Evolutionary conservation across 2,797 vertebrate species (phyloP).

Genomic region (Muscicapa comitata): DNA sequence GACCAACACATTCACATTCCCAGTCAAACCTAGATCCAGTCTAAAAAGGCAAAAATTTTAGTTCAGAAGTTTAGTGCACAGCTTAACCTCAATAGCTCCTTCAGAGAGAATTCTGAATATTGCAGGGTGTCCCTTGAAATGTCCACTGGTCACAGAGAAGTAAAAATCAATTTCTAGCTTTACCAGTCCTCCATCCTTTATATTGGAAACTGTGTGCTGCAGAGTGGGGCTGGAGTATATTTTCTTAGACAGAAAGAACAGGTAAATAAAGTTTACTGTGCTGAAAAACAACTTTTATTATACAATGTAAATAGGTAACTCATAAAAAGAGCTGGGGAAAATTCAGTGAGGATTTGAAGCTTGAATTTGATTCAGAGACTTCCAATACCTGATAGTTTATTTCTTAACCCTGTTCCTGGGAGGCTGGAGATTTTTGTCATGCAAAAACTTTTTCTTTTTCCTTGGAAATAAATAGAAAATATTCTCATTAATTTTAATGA

Average conservation of each 20-base stretch:
- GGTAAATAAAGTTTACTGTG: not conserved
- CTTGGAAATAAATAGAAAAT: not conserved
- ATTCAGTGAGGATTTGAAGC: slow-evolving; percentile 16
- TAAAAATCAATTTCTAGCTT: not conserved
- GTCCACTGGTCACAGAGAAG: not conserved
- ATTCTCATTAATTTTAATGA: not conserved
- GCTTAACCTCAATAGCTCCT: not conserved
- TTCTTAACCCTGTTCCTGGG: not conserved
- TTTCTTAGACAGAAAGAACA: not conserved
- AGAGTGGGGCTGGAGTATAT: not conserved
- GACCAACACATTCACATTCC: no score
- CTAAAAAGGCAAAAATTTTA: not conserved
- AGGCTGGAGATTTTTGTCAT: not conserved
- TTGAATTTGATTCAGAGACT: slow-evolving; percentile 43
- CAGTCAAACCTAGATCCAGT: not conserved
- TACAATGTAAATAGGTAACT: not conserved
- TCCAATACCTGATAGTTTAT: slow-evolving; percentile 3
- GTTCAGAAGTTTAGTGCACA: not conserved
- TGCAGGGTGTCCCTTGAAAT: not conserved
- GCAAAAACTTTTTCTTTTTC: not conserved
- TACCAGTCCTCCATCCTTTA: not conserved
- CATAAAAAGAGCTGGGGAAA: not conserved
- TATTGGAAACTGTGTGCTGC: not conserved
- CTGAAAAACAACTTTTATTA: slow-evolving; percentile 2
- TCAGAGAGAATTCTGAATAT: not conserved